These are phyloP conservation scores for Rhabdophis nuchalis DNA, from an alignment of 2,797 vertebrate species.

Conservation along the genomic window DNA sequence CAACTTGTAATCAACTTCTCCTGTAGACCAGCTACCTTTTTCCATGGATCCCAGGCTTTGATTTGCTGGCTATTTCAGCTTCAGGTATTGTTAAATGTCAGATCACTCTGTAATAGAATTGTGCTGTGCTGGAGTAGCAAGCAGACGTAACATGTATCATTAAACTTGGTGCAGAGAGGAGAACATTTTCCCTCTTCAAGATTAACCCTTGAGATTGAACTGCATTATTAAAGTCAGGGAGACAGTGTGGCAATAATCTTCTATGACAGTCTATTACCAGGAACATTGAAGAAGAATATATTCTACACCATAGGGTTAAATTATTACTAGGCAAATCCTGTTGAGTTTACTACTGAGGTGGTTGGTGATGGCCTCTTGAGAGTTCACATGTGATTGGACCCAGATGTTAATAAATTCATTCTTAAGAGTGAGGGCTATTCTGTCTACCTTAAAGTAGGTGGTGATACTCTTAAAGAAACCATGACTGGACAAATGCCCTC, in stretches of 20 bases:
- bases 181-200: background rate
- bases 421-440: background rate
- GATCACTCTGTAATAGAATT: background rate
- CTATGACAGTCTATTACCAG: background rate
- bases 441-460: background rate
- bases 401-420: background rate
- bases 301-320: background rate
- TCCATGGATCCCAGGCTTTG: background rate
- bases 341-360: background rate
- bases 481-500: no score
- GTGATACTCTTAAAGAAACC: background rate
- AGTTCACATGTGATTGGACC: background rate
- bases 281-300: background rate
- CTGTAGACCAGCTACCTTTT: background rate
- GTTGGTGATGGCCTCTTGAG: background rate
- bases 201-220: background rate
- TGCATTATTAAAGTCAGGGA: background rate
- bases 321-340: background rate
- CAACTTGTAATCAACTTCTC: background rate
- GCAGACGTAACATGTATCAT: background rate
- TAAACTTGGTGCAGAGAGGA: background rate
- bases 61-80: background rate
- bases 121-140: background rate
- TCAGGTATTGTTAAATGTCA: background rate
- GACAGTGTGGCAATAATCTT: background rate